A percentile compares a stretch with the other conserved stretches of the same genome.
phyloP scores from a whole-genome alignment of 2,888 invertebrate species.

The Anthoptus insignis region DNA sequence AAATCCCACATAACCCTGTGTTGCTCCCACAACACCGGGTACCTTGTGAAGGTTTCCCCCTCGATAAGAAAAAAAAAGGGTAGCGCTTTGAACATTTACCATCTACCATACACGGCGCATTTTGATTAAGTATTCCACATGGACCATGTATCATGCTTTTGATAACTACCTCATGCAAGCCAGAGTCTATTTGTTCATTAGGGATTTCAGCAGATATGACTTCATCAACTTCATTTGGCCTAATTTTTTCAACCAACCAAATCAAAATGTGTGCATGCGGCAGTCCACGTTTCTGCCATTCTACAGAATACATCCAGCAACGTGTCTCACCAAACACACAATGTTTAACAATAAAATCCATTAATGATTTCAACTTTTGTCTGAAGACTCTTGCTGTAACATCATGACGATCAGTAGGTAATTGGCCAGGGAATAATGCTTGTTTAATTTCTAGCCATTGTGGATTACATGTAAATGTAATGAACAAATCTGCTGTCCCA shows the following conservation, averaged over 20 bases:
- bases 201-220: too few species aligned
- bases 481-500: too few species aligned
- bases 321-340: not conserved
- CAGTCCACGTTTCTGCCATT: not conserved
- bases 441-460: constrained; percentile 35
- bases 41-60: too few species aligned
- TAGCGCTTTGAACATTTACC: not conserved
- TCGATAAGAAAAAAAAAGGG: too few species aligned
- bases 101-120: not conserved
- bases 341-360: not conserved
- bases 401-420: constrained; percentile 32
- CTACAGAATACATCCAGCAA: not conserved
- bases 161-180: too few species aligned
- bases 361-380: constrained; percentile 2
- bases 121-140: not conserved
- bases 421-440: constrained; percentile 27
- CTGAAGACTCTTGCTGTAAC: constrained; percentile 25
- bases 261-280: too few species aligned
- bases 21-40: too few species aligned
- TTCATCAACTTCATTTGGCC: too few species aligned
- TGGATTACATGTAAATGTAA: not conserved
- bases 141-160: too few species aligned
- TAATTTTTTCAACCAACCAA: too few species aligned
- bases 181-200: too few species aligned
- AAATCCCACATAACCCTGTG: too few species aligned